A percentile compares a stretch with the other conserved stretches of the same genome.
phyloP scores from a whole-genome alignment of 2,797 vertebrate genomes.

The Australoheros facetus region DNA sequence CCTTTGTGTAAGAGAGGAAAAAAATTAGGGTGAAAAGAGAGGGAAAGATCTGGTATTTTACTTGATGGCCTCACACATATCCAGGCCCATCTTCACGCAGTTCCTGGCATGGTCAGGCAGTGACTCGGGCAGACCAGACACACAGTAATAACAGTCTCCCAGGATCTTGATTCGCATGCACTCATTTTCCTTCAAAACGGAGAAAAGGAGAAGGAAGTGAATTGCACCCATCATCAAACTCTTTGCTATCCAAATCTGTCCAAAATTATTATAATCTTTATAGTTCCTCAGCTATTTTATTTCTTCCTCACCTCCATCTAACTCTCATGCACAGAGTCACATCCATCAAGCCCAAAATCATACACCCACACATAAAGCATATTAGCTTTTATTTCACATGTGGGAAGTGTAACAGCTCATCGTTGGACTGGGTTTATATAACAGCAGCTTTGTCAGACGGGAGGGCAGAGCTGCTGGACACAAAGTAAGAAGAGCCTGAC shows the following conservation, averaged over 20 bases:
- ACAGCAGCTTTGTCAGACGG: constrained; percentile 43
- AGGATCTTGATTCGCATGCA: constrained; percentile 99
- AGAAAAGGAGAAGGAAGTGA: background rate
- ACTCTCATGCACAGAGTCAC: constrained; percentile 20
- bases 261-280: background rate
- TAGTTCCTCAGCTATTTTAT: background rate
- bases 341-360: constrained; percentile 52
- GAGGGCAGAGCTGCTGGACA: constrained; percentile 61
- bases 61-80: constrained; percentile 99
- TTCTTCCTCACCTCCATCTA: constrained; percentile 33
- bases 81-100: constrained; percentile 98
- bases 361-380: constrained; percentile 49
- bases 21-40: constrained; percentile 2
- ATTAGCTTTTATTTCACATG: constrained; percentile 61
- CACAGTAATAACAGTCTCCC: constrained; percentile 98
- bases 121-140: constrained; percentile 94
- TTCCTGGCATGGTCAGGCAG: constrained; percentile 97
- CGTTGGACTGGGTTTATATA: constrained; percentile 58
- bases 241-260: background rate
- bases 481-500: constrained; percentile 55
- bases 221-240: background rate
- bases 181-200: constrained; percentile 90
- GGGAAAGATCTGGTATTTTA: constrained; percentile 77
- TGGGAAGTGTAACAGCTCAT: constrained; percentile 68
- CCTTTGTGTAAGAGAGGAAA: background rate